Evolutionary conservation across 1,140 invertebrate species (phyloP).

Genomic region (Neelides sp.): DNA sequence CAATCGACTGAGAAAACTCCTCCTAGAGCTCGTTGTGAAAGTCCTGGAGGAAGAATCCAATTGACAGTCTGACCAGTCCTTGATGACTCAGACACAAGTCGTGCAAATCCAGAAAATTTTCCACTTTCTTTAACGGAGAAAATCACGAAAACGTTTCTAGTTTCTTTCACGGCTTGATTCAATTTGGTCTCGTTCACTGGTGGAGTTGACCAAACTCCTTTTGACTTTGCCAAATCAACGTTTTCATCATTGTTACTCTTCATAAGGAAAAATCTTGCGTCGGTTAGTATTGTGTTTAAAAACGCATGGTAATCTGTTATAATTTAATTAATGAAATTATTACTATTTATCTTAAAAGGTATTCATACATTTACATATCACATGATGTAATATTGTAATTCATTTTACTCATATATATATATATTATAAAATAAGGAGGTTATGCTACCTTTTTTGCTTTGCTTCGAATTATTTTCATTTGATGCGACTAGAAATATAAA

Average conservation of each 20-base stretch:
- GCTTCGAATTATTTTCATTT: no score
- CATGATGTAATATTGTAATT: no score
- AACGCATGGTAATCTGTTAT: no score
- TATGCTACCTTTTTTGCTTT: no score
- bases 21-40: constrained; percentile 80
- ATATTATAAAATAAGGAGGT: no score
- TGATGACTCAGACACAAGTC: constrained; percentile 71
- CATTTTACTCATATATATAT: no score
- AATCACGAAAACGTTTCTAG: constrained; percentile 84
- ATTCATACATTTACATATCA: no score
- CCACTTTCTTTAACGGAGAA: constrained; percentile 97
- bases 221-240: constrained; percentile 82
- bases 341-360: no score
- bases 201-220: constrained; percentile 93
- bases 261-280: constrained; percentile 91
- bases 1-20: constrained; percentile 94
- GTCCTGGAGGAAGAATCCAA: constrained; percentile 90
- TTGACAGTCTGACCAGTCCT: constrained; percentile 77
- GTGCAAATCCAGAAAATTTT: constrained; percentile 77
- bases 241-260: constrained; percentile 98
- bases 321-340: no score
- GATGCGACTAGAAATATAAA: no score
- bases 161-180: constrained; percentile 83
- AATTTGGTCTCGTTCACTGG: constrained; percentile 93
- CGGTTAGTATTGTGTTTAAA: no score